Evolutionary conservation across 1,140 invertebrate genomes (phyloP), one percentile per base, ranked within the genome.

Genomic region (Phymastichus coffea): DNA sequence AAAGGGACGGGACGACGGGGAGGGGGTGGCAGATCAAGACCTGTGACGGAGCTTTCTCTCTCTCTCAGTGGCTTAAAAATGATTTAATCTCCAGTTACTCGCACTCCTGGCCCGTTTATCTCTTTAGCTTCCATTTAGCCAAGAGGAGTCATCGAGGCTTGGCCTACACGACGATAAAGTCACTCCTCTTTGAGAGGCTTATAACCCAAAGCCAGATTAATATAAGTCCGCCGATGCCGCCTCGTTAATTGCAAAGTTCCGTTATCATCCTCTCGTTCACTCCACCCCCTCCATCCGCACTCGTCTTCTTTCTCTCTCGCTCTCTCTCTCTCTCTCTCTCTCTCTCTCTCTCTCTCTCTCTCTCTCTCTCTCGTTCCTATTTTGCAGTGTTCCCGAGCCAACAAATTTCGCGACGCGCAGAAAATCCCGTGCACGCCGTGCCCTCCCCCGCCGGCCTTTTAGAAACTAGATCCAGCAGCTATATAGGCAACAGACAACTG

Each of bases 51-150:
- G n/a, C n/a, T n/a, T n/a, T n/a, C n/a, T n/a, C n/a, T n/a, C n/a
- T n/a, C n/a, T n/a, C n/a, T n/a, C n/a, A n/a, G n/a, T n/a, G 22
- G 59, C 63, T 69, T 63, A 60, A 71, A 71, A 73, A 67, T 73
- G 63, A 69, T 70, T 71, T 68, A 64, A 68, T 69, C 64, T 67
- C 41, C 9, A 15, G 15, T 41, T 26, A 48, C 23, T 4, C 19
- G 15, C 14, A 35, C 23, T 17, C 28, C 56, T 23, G 55, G 30
- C 59, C 61, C 61, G 49, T 68, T 67, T 65, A 69, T 67, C 66
- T 68, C 61, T 61, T 64, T 48, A 55, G 46, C 44, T 51, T 43
- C 22, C 52, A 46, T 64, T 59, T 60, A 61, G 57, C 48, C 55
- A 59, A 46, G 20, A 20, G 17, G 10, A 51, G 48, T n/a, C 20